Evolutionary conservation across 2,888 invertebrate genomes (phyloP).

Genomic region (Escarpia spicata): DNA sequence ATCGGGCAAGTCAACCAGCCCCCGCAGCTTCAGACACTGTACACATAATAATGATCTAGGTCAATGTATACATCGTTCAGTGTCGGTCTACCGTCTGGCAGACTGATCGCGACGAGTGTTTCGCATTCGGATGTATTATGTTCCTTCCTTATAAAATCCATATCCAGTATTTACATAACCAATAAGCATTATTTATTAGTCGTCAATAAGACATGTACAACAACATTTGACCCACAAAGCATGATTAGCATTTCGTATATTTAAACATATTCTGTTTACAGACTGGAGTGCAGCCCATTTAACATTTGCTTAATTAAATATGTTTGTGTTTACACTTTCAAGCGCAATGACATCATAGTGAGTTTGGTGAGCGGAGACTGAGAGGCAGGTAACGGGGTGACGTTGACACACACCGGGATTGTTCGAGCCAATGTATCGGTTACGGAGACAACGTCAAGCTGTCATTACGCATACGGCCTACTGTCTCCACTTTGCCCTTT

Average conservation of each 20-base stretch:
- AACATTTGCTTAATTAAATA: neutral
- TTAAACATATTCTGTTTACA: neutral
- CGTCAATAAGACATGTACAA: neutral
- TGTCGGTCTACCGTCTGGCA: neutral
- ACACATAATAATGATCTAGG: neutral
- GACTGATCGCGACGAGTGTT: neutral
- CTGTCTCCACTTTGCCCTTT: neutral
- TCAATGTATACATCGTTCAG: neutral
- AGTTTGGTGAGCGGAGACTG: neutral
- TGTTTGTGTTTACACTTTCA: neutral
- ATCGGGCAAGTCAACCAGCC: neutral
- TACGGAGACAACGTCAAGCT: neutral
- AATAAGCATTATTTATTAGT: neutral
- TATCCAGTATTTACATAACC: neutral
- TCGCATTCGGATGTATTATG: neutral
- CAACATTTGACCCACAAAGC: neutral
- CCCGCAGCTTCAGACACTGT: neutral
- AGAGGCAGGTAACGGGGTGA: neutral
- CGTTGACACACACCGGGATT: neutral
- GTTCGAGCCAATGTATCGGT: neutral
- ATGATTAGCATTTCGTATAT: neutral
- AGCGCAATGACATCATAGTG: neutral
- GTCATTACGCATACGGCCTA: neutral
- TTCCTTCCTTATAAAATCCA: neutral
- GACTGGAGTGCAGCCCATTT: neutral